Percentiles rank a stretch among this genome's conserved stretches.
Conservation (phyloP, 2,113 vertebrate species). For the Xenopus tropicalis region UCB_Xtro_10.0 CM004445.2:71264501-71265000, state of each 20-base stretch:
- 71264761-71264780: neutral
- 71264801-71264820: constrained; percentile 29
- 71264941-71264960: constrained; percentile 40
- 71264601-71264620: neutral
- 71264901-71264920: neutral
- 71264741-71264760: no score
- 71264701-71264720: constrained; percentile 23
- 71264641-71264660: neutral
- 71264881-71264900: constrained; percentile 38
- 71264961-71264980: constrained; percentile 25
- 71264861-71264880: constrained; percentile 29
- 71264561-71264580: neutral
- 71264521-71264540: constrained; percentile 21
- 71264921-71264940: constrained; percentile 21
- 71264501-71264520: constrained; percentile 6
- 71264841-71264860: constrained; percentile 8
- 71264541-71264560: neutral
- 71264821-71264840: constrained; percentile 21
- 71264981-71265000: neutral
- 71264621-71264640: neutral
- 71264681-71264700: constrained; percentile 19
- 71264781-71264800: neutral
- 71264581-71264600: neutral
- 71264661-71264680: no score
- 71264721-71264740: neutral